These are phyloP conservation scores for Axinella damicornis DNA, from an alignment of 37 sponge, comb jelly and placozoan genomes.

Conservation along the genomic window DNA sequence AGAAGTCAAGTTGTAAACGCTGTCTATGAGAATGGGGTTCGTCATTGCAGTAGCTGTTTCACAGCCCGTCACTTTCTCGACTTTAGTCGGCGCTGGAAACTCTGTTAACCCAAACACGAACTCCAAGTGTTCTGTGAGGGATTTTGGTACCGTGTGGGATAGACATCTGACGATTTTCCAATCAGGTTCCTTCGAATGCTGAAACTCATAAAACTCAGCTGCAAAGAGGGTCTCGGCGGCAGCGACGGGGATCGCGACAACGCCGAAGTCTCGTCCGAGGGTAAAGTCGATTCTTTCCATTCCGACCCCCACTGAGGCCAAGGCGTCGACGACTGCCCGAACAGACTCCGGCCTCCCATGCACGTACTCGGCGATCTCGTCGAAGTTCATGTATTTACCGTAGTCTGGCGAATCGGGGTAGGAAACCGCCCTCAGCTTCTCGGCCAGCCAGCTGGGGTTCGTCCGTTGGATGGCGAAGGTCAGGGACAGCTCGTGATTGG, in stretches of 20 bases:
- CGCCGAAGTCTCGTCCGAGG: conserved; percentile 70
- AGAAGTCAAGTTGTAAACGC: conserved; percentile 81
- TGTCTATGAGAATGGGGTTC: conserved; percentile 35
- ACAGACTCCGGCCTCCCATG: conserved; percentile 69
- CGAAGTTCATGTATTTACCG: conserved; percentile 81
- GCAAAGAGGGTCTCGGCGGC: conserved; percentile 58
- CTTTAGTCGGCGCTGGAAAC: conserved; percentile 45
- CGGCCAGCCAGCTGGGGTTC: conserved; percentile 65
- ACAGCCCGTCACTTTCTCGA: too few relatives aligned
- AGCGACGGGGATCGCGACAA: conserved; percentile 32
- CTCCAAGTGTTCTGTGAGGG: conserved; percentile 52
- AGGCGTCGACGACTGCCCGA: conserved; percentile 4
- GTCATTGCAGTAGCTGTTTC: neutral
- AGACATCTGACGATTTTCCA: conserved; percentile 17
- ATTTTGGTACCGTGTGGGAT: conserved; percentile 28
- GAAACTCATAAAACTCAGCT: conserved; percentile 45
- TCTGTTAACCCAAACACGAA: conserved; percentile 74
- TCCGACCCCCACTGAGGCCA: conserved; percentile 28
- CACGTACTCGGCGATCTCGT: conserved; percentile 74
- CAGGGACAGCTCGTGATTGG: too few relatives aligned
- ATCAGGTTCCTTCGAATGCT: neutral
- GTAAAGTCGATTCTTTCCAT: conserved; percentile 39
- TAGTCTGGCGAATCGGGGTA: conserved; percentile 82
- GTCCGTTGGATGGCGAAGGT: conserved; percentile 72
- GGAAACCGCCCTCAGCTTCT: conserved; percentile 71